These are phyloP conservation scores for Eupithecia subfuscata DNA, from an alignment of 2,888 invertebrate genomes.

Conservation along the genomic window DNA sequence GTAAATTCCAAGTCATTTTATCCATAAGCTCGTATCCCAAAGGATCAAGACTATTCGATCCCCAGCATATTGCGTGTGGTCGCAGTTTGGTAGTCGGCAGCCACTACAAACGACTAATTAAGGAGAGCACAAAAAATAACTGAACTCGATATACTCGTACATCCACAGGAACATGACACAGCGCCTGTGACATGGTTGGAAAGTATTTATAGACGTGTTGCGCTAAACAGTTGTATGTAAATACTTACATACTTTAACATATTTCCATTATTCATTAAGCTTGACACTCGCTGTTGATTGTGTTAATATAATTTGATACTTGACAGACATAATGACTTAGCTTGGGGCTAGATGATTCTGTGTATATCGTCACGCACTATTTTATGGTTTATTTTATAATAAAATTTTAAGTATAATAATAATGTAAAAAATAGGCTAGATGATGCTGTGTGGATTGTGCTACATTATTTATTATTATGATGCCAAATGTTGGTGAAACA, in stretches of 20 bases:
- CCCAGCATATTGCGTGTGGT: constrained; percentile 59
- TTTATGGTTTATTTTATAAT: no score
- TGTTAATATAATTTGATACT: neutral
- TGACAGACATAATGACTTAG: no score
- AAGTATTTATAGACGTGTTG: constrained; percentile 12
- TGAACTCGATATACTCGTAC: constrained; percentile 32
- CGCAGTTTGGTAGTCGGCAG: constrained; percentile 58
- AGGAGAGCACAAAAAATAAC: constrained; percentile 58
- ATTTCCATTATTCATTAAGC: neutral
- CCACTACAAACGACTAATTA: constrained; percentile 62
- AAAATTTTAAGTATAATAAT: no score
- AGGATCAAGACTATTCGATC: constrained; percentile 52
- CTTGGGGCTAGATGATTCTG: no score
- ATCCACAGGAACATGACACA: constrained; percentile 42
- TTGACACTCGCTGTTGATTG: neutral
- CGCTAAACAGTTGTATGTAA: neutral
- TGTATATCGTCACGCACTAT: no score
- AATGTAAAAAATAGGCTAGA: no score
- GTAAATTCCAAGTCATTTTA: neutral
- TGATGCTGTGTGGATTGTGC: no score
- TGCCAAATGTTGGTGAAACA: no score
- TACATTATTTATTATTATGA: no score
- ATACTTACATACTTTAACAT: neutral
- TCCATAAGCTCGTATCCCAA: neutral
- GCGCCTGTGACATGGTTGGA: constrained; percentile 30